A percentile compares a stretch with the other conserved stretches of the same genome.
phyloP scores from a whole-genome alignment of 2,888 invertebrate genomes.

The Drosophila silvestris region DNA sequence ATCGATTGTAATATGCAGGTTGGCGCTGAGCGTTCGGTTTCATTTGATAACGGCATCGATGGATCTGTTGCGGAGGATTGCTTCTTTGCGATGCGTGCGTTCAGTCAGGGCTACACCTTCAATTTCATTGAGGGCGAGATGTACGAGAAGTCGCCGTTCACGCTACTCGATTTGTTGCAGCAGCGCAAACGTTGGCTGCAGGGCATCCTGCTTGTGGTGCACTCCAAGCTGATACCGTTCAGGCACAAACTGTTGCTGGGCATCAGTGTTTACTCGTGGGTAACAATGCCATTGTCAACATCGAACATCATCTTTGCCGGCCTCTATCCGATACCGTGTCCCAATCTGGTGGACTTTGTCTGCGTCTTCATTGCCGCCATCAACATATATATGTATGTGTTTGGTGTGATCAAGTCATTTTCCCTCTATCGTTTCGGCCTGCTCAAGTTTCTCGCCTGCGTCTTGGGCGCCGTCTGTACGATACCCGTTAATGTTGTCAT shows the following conservation, averaged over 20 bases:
- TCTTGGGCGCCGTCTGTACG: slow-evolving; percentile 94
- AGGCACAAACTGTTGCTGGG: slow-evolving; percentile 92
- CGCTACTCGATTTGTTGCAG: slow-evolving; percentile 97
- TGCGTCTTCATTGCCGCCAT: slow-evolving; percentile 97
- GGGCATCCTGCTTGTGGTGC: slow-evolving; percentile 95
- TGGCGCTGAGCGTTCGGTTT: slow-evolving; percentile 95
- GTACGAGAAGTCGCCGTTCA: slow-evolving; percentile 99
- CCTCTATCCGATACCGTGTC: slow-evolving; percentile 94
- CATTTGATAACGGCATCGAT: slow-evolving; percentile 98
- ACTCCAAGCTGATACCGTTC: slow-evolving; percentile 93
- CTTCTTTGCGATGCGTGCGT: slow-evolving; percentile 98
- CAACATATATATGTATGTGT: slow-evolving; percentile 98
- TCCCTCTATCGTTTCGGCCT: slow-evolving; percentile 94
- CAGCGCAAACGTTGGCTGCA: slow-evolving; percentile 98
- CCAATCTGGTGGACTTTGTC: slow-evolving; percentile 92
- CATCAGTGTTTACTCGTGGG: slow-evolving; percentile 97
- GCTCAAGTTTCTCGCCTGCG: slow-evolving; percentile 91
- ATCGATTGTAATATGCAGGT: slow-evolving; percentile 86
- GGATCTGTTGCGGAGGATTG: slow-evolving; percentile 99
- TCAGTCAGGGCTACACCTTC: slow-evolving; percentile 94
- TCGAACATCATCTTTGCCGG: slow-evolving; percentile 94
- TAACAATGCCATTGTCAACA: slow-evolving; percentile 96
- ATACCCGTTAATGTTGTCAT: slow-evolving; percentile 97
- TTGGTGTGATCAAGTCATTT: slow-evolving; percentile 98
- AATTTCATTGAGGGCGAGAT: slow-evolving; percentile 99